Conservation (phyloP, 2,113 vertebrate genomes). For the Stigmatopora argus region DNA sequence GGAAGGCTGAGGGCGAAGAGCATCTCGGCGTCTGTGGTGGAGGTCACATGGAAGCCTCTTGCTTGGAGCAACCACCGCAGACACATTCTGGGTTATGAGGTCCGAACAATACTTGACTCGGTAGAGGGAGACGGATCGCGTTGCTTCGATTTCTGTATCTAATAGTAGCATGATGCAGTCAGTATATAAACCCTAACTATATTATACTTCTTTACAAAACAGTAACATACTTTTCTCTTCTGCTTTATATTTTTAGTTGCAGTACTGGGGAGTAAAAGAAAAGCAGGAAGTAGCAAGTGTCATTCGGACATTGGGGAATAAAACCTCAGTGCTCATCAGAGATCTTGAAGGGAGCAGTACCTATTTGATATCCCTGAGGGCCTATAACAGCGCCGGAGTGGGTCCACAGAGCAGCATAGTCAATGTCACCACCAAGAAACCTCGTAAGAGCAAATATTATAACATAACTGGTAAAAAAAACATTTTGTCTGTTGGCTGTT, state of each 20-base stretch:
- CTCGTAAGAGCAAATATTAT: constrained; percentile 74
- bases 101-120: constrained; percentile 63
- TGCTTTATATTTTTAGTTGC: constrained; percentile 68
- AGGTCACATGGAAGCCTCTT: constrained; percentile 85
- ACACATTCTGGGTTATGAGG: constrained; percentile 91
- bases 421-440: constrained; percentile 90
- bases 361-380: constrained; percentile 81
- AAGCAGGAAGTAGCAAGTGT: constrained; percentile 82
- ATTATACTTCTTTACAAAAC: no score
- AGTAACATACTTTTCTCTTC: not conserved
- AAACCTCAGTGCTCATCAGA: constrained; percentile 76
- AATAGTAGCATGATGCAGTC: not conserved
- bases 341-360: constrained; percentile 80
- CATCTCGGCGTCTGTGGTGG: constrained; percentile 83
- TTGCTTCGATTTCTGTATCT: not conserved
- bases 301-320: constrained; percentile 81
- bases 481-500: constrained; percentile 16
- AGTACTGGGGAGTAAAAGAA: constrained; percentile 81
- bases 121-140: no score
- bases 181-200: no score
- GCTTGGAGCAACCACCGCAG: constrained; percentile 81
- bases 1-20: constrained; percentile 78
- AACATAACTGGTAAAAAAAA: constrained; percentile 4
- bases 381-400: constrained; percentile 87
- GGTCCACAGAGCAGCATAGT: constrained; percentile 81